phyloP scores from a whole-genome alignment of 2,113 vertebrate species.

The Polypterus senegalus region DNA sequence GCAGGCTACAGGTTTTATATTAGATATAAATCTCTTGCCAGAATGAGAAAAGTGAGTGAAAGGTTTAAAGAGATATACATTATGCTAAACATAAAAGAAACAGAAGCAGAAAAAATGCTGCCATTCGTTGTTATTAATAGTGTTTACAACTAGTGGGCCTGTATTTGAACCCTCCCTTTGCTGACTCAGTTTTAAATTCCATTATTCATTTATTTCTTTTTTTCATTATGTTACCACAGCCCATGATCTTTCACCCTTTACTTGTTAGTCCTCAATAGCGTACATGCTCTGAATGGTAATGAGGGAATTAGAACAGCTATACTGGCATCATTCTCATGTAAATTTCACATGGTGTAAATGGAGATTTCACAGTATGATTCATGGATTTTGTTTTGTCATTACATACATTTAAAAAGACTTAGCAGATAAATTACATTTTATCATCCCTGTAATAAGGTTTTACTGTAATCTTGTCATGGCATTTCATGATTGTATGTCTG shows the following conservation, averaged over 20 bases:
- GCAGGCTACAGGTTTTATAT: conserved; percentile 23
- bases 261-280: conserved; percentile 10
- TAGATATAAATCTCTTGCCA: conserved; percentile 24
- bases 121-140: no score
- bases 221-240: not conserved
- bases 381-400: conserved; percentile 23
- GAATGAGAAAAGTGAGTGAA: no score
- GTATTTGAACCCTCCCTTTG: no score
- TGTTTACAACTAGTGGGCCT: no score
- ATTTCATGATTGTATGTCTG: conserved; percentile 40
- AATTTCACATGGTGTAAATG: conserved; percentile 25
- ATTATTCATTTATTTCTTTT: no score
- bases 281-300: conserved; percentile 14
- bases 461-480: conserved; percentile 45
- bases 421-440: conserved; percentile 12
- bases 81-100: no score
- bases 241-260: conserved; percentile 5
- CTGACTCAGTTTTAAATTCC: no score
- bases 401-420: conserved; percentile 27
- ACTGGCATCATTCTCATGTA: conserved; percentile 26
- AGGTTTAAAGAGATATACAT: no score
- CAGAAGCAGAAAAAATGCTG: no score
- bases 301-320: conserved; percentile 14
- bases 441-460: conserved; percentile 40
- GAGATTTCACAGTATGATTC: conserved; percentile 33